phyloP scores from a whole-genome alignment of 2,888 invertebrate species.

The Kuschelorhynchus macadamiae region DNA sequence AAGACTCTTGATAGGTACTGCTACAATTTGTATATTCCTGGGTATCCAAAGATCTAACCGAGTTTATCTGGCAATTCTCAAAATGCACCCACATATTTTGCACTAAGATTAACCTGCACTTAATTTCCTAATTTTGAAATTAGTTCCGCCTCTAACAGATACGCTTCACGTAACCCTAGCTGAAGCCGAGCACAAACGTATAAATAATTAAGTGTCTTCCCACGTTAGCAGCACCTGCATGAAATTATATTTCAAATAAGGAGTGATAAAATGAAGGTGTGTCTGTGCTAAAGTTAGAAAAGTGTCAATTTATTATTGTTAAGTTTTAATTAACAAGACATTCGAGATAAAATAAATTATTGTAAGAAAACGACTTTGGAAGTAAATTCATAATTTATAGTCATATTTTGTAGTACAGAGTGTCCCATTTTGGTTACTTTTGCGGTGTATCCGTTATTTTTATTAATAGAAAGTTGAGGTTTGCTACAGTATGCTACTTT shows the following conservation, averaged over 20 bases:
- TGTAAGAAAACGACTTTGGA: no score
- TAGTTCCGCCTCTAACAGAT: neutral
- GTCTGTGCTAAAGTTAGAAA: neutral
- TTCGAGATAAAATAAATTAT: no score
- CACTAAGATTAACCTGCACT: constrained; percentile 10
- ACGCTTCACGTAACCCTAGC: no score
- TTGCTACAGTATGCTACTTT: no score
- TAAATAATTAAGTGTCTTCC: constrained; percentile 10
- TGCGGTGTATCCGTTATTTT: no score
- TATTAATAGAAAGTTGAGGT: no score
- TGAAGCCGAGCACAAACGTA: neutral
- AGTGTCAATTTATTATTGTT: neutral
- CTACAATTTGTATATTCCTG: no score
- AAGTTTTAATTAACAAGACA: no score
- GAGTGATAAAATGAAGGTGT: neutral
- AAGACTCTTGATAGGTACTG: no score
- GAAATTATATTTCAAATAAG: neutral
- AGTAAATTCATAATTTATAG: no score
- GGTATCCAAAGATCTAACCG: neutral
- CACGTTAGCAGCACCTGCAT: neutral
- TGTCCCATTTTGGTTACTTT: no score
- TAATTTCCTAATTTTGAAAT: constrained; percentile 25
- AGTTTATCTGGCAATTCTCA: neutral
- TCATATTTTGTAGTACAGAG: no score
- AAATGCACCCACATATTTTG: constrained; percentile 10